These are phyloP conservation scores for Scaptomyza pallida DNA, from an alignment of 1,140 invertebrate genomes.

Conservation along the genomic window DNA sequence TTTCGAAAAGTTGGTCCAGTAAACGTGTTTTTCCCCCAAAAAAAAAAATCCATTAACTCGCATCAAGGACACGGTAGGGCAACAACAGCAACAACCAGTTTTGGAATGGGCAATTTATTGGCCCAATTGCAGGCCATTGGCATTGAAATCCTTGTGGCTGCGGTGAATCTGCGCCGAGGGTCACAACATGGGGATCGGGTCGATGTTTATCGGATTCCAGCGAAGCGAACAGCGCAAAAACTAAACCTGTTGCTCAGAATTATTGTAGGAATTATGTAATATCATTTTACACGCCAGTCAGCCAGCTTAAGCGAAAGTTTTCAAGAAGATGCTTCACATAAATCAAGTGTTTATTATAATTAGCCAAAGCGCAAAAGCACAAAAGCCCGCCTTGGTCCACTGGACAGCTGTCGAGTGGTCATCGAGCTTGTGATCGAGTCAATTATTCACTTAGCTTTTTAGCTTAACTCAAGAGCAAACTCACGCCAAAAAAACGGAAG, in stretches of 20 bases:
- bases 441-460: constrained; percentile 57
- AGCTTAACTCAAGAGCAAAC: constrained; percentile 58
- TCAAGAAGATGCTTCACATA: constrained; percentile 22
- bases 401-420: constrained; percentile 24
- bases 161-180: constrained; percentile 45
- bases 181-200: constrained; percentile 35
- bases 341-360: constrained; percentile 39
- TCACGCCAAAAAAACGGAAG: constrained; percentile 56
- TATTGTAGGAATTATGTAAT: constrained; percentile 66
- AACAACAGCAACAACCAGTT: constrained; percentile 58
- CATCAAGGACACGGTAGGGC: constrained; percentile 70
- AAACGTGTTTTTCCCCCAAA: constrained; percentile 68
- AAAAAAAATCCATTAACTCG: constrained; percentile 61
- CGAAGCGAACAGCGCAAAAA: constrained; percentile 2
- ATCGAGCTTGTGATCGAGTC: constrained; percentile 42
- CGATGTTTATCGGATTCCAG: constrained; percentile 40
- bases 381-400: neutral
- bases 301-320: constrained; percentile 41
- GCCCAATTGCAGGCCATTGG: constrained; percentile 73
- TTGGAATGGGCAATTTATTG: constrained; percentile 62
- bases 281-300: constrained; percentile 18
- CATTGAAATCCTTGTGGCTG: constrained; percentile 72
- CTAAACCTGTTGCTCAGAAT: constrained; percentile 73
- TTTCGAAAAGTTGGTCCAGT: constrained; percentile 33
- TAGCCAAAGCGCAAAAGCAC: constrained; percentile 8